phyloP scores from a whole-genome alignment of 2,113 vertebrate genomes.

The Ochotona princeps region DNA sequence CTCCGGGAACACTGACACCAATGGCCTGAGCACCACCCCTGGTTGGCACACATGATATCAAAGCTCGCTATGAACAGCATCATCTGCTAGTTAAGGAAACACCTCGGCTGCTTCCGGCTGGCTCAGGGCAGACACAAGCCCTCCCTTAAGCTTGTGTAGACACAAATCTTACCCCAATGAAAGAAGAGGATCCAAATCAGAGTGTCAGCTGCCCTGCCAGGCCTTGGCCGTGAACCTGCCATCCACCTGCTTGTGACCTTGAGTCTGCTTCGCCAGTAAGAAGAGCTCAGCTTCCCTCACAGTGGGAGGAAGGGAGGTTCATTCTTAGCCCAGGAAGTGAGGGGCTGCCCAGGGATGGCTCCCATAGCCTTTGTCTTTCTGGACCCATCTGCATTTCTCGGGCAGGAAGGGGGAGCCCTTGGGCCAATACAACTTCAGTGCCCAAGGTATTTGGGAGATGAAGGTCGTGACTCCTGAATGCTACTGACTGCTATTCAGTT shows the following conservation, averaged over 20 bases:
- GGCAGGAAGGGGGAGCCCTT: no score
- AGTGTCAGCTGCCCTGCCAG: neutral
- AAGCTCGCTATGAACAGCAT: neutral
- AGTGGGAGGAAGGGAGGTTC: neutral
- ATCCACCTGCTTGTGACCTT: neutral
- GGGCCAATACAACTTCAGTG: neutral
- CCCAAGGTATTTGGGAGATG: neutral
- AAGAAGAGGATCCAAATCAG: neutral
- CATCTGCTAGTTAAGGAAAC: no score
- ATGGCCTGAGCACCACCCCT: neutral
- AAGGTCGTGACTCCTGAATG: no score
- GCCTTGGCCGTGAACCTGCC: no score
- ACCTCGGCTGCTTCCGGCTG: neutral
- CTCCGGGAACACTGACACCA: no score
- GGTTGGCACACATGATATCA: neutral
- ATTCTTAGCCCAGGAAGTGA: neutral
- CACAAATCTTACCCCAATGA: accelerated
- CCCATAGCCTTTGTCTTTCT: neutral
- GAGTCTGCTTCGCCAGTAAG: neutral
- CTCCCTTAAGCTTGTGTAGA: accelerated
- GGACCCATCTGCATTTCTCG: neutral
- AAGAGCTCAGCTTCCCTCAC: neutral
- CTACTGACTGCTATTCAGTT: neutral
- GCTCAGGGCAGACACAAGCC: neutral
- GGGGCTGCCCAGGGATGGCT: no score